phyloP scores from a whole-genome alignment of 2,888 invertebrate genomes.

The Coelinius sp. region DNA sequence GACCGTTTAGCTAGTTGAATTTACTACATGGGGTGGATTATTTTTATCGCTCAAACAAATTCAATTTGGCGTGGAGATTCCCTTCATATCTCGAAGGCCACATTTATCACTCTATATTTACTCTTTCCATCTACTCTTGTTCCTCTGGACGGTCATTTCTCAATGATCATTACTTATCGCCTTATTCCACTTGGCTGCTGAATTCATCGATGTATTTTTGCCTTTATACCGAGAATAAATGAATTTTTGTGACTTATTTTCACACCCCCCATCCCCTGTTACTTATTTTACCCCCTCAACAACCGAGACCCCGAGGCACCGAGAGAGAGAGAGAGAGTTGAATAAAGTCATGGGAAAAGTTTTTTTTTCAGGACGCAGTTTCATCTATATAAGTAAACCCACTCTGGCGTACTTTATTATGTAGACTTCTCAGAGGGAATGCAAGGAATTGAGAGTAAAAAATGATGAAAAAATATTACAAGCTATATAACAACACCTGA shows the following conservation, averaged over 20 bases:
- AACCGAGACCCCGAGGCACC: too few species aligned
- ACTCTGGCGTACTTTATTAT: background rate
- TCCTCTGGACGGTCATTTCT: background rate
- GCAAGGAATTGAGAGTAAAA: background rate
- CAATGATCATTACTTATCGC: constrained; percentile 8
- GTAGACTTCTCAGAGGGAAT: background rate
- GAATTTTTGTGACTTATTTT: background rate
- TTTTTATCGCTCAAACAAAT: too few species aligned
- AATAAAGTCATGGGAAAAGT: constrained; percentile 18
- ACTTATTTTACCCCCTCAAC: background rate
- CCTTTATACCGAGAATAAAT: background rate
- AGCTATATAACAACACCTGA: constrained; percentile 7
- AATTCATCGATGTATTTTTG: constrained; percentile 1
- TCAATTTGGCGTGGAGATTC: too few species aligned
- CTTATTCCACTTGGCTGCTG: constrained; percentile 4
- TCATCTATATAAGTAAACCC: constrained; percentile 1
- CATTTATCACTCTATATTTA: background rate
- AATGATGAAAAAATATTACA: background rate
- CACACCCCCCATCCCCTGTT: background rate
- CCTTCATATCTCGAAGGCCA: background rate
- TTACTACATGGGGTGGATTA: too few species aligned
- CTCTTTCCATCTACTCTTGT: background rate
- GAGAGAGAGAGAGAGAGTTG: background rate
- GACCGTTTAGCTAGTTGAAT: too few species aligned
- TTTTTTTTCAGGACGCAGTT: constrained; percentile 18